These are phyloP conservation scores for Lysandra coridon DNA, from an alignment of 2,888 invertebrate genomes.

Conservation along the genomic window DNA sequence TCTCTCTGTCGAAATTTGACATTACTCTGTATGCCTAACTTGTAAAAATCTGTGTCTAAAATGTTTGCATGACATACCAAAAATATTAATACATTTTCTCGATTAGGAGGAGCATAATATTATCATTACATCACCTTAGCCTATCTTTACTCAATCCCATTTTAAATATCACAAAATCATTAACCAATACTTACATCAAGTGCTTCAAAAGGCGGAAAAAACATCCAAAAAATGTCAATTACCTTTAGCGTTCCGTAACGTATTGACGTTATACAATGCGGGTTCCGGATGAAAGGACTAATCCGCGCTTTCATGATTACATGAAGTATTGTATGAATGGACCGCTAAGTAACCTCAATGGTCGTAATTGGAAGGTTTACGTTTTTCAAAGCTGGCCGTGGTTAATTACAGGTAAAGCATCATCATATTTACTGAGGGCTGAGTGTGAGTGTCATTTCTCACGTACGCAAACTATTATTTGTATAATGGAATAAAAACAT, in stretches of 20 bases:
- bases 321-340: constrained; percentile 19
- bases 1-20: too few species aligned
- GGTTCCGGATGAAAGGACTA: not conserved
- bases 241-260: not conserved
- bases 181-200: not conserved
- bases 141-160: not conserved
- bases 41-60: too few species aligned
- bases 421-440: not conserved
- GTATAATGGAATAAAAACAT: too few species aligned
- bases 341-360: not conserved
- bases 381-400: constrained; percentile 1
- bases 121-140: too few species aligned
- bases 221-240: not conserved
- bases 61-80: too few species aligned
- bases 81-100: too few species aligned
- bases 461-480: too few species aligned
- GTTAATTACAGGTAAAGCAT: not conserved
- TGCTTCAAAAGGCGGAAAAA: not conserved
- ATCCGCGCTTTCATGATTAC: constrained; percentile 8
- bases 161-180: not conserved
- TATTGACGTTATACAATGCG: constrained; percentile 18
- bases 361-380: constrained; percentile 1
- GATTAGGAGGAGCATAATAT: too few species aligned
- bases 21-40: too few species aligned
- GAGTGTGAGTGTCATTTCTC: not conserved